Evolutionary conservation across 2,113 vertebrate species (phyloP), one percentile per base, ranked within the genome.

Genomic region (Phrynocephalus versicolor): DNA sequence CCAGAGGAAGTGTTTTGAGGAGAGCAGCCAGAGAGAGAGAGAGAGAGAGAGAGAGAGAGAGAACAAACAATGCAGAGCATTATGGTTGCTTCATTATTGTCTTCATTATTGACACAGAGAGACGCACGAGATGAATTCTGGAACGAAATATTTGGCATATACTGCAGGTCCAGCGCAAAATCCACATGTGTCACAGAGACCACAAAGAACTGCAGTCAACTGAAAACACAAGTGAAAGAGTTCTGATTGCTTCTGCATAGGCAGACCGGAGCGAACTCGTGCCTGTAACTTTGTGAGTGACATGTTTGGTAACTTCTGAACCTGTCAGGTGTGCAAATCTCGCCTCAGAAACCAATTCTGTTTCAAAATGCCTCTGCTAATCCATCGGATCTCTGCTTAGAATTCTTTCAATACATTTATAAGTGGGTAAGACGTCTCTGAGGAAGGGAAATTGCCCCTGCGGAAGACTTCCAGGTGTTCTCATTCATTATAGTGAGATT

Each of bases 1-100:
- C 80, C 67, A 72, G 35, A 58, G 67, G 67, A 82, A 72, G 81
- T 72, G 51, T 67, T 60, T 82, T 39, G 69, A 82, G 25, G 81
- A 82, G 55, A 27, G 15, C 33, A 13, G 70, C 57, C 9, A 58
- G 16, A 58, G 16, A 58, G 57, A 58, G 74, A 76, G 33, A n/a
- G n/a, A n/a, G n/a, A n/a, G n/a, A n/a, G n/a, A n/a, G n/a, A n/a
- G n/a, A n/a, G n/a, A n/a, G n/a, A n/a, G n/a, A n/a, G n/a, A n/a
- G n/a, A n/a, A n/a, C n/a, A n/a, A n/a, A n/a, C n/a, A n/a, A n/a
- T n/a, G n/a, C n/a, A n/a, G n/a, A n/a, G n/a, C n/a, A n/a, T n/a
- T n/a, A n/a, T n/a, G n/a, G n/a, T n/a, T n/a, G n/a, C n/a, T n/a
- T n/a, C n/a, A n/a, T n/a, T n/a, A n/a, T n/a, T n/a, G n/a, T n/a